Base-by-base conservation (phyloP, 2,113 vertebrate species). In the Desmodus rotundus region DNA sequence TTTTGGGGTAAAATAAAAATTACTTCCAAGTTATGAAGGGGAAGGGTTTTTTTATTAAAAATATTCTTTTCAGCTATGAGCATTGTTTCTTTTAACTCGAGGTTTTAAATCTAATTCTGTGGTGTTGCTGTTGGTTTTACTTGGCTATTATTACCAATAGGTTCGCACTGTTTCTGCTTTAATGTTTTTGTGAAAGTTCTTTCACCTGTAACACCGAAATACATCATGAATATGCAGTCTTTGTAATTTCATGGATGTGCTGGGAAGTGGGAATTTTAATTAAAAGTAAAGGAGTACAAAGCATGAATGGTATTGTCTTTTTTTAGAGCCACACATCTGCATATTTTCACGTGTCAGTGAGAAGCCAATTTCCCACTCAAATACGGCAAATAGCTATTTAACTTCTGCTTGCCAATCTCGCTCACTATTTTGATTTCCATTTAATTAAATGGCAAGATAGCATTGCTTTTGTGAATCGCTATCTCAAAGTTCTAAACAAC, bases 11-110 rank as follows among this genome's bases (percentile, higher is more conserved):
- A 61, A 61, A 16, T 7, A 15, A 45, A 63, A 61, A 73, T 58
- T 7, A 52, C 41, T 74, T 54, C 26, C 50, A 50, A 52, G 41
- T 26, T 31, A 52, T 15, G 24, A 9, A 16, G 24, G 24, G 43
- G 6, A 5, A 13, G 24, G 22, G 20, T 6, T 0, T 45, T 70
- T 67, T n/a, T 11, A 43, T 43, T 28, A 56, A 58, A 77, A 63
- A n/a, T 0, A 43, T 50, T 19, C 14, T 16, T 41, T 65, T 41
- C 15, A 7, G 19, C 41, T 28, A 1, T 6, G 11, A 10, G 1
- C 12, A 9, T 3, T 17, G 10, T 28, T 45, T 52, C 50, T 54
- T 78, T 45, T 3, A 38, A 47, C 5, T 33, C 1, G 1, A 9
- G 45, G 7, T 63, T 61, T 89, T 16, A 16, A 11, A 72, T 38